phyloP scores from a whole-genome alignment of 2,888 invertebrate genomes.

The Macropis europaea region DNA sequence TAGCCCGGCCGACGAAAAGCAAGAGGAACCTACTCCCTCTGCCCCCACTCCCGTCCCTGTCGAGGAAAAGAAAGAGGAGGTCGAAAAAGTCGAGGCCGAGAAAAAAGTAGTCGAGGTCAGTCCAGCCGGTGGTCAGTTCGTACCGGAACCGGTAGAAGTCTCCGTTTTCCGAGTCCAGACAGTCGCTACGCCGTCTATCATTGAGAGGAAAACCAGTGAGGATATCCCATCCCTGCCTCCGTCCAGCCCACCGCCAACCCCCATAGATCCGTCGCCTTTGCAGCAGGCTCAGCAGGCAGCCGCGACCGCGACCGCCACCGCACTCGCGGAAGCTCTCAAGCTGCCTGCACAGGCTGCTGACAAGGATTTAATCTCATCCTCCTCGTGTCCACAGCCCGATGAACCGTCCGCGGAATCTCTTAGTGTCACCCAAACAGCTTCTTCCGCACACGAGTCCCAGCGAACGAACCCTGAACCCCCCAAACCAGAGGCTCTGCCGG shows the following conservation, averaged over 20 bases:
- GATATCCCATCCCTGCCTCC: conserved; percentile 76
- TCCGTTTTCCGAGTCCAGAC: conserved; percentile 69
- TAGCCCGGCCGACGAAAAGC: conserved; percentile 66
- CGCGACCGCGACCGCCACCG: conserved; percentile 73
- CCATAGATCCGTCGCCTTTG: conserved; percentile 78
- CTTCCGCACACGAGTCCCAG: conserved; percentile 25
- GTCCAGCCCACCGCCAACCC: conserved; percentile 78
- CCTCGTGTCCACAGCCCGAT: conserved; percentile 21
- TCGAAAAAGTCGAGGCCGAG: conserved; percentile 65
- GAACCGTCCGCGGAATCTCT: conserved; percentile 23
- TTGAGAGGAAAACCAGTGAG: conserved; percentile 79
- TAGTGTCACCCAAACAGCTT: conserved; percentile 14
- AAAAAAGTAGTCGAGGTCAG: conserved; percentile 78
- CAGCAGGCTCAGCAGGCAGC: conserved; percentile 73
- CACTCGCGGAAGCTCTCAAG: conserved; percentile 75
- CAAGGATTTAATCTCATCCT: conserved; percentile 28
- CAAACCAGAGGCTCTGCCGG: conserved; percentile 41
- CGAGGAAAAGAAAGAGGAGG: conserved; percentile 71
- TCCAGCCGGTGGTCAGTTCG: conserved; percentile 65
- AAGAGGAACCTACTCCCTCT: conserved; percentile 72
- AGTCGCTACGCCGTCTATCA: conserved; percentile 77
- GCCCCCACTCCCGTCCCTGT: conserved; percentile 71
- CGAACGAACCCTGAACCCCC: conserved; percentile 13
- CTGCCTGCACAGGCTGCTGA: conserved; percentile 71
- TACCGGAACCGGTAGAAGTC: conserved; percentile 70